A percentile compares a stretch with the other conserved stretches of the same genome.
Evolutionary conservation across 2,888 invertebrate species (phyloP).

Genomic region (Cacoxenus indagator): DNA sequence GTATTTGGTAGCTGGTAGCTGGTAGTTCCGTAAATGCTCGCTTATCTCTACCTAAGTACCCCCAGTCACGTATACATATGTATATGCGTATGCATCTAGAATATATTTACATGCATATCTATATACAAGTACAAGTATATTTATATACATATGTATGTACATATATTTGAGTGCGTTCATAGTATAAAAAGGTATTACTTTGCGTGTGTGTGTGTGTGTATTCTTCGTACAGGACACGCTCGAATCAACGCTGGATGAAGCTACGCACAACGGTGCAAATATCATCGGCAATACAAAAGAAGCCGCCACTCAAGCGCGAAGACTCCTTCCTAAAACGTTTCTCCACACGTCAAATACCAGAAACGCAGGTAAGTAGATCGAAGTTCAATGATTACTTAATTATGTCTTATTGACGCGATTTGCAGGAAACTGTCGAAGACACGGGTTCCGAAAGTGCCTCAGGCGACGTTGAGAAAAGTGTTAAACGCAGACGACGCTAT

Average conservation of each 20-base stretch:
- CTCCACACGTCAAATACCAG: constrained; percentile 91
- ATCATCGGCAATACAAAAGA: constrained; percentile 91
- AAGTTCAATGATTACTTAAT: too few species aligned
- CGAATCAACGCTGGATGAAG: constrained; percentile 97
- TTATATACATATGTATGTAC: neutral
- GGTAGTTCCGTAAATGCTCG: neutral
- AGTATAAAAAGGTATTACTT: constrained; percentile 10
- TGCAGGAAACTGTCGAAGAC: constrained; percentile 76
- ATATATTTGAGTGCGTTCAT: constrained; percentile 11
- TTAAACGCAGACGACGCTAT: constrained; percentile 77
- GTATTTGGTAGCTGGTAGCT: too few species aligned
- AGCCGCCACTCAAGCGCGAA: constrained; percentile 90
- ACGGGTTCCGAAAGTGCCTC: constrained; percentile 80
- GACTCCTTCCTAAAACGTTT: constrained; percentile 94
- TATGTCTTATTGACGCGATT: too few species aligned
- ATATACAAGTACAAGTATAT: constrained; percentile 3
- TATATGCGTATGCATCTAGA: neutral
- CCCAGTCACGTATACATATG: neutral
- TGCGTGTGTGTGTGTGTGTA: neutral
- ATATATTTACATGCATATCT: neutral
- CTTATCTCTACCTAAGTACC: neutral
- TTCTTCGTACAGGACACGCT: constrained; percentile 80
- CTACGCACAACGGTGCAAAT: constrained; percentile 93
- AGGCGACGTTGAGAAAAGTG: constrained; percentile 74
- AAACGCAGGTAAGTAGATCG: constrained; percentile 85